Conservation (phyloP, 2,113 vertebrate species). For the Eupsittula cactorum region DNA sequence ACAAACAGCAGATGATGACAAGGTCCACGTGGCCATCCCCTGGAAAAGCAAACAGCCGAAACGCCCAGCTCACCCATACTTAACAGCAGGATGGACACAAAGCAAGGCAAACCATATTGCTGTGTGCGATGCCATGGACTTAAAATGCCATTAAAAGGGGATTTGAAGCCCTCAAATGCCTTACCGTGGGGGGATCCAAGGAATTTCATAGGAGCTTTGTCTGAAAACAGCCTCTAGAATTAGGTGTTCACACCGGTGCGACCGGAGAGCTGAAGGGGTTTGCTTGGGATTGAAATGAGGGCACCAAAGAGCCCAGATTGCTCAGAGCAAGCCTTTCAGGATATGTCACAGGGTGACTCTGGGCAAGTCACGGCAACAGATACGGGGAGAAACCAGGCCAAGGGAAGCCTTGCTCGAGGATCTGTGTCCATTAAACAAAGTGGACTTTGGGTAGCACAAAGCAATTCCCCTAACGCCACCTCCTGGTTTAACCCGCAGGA, state of each 20-base stretch:
- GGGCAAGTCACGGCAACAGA: background rate
- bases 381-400: rapidly evolving
- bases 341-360: background rate
- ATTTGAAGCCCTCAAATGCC: background rate
- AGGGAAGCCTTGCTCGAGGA: background rate
- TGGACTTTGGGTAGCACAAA: background rate
- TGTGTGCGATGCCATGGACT: rapidly evolving
- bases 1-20: background rate
- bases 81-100: background rate
- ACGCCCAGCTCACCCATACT: background rate
- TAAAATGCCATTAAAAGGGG: background rate
- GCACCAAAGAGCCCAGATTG: background rate
- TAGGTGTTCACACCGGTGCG: background rate
- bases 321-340: background rate
- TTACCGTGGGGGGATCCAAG: background rate
- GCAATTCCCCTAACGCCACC: background rate
- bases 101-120: background rate
- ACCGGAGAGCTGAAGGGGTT: too few species aligned
- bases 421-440: background rate
- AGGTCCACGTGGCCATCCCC: background rate
- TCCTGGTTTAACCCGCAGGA: background rate
- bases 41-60: background rate
- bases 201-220: background rate
- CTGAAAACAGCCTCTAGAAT: background rate
- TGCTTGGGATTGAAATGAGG: background rate